Conservation (phyloP, 2,113 vertebrate species). For the Hucho hucho region DNA sequence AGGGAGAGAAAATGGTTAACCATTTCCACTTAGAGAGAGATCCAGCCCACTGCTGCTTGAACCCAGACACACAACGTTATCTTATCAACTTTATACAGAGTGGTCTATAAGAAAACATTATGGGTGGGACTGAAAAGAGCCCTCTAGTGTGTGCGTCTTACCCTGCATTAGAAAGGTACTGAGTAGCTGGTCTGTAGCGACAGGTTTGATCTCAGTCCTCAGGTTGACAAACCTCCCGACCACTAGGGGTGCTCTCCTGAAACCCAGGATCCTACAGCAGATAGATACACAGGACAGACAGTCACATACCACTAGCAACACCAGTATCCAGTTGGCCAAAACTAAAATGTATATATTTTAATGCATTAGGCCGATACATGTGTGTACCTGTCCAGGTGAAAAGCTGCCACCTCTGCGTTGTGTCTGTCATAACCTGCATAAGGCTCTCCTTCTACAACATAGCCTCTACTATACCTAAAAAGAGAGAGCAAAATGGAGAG, state of each 20-base stretch:
- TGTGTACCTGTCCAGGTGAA: constrained; percentile 92
- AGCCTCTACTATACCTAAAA: constrained; percentile 86
- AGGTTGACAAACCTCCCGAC: constrained; percentile 93
- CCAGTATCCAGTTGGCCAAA: too few relatives aligned
- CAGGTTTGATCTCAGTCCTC: constrained; percentile 90
- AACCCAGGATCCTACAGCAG: constrained; percentile 88
- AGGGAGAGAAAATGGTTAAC: neutral
- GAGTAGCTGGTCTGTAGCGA: constrained; percentile 93
- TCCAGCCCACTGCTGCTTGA: too few relatives aligned
- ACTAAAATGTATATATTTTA: too few relatives aligned
- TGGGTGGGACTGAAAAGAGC: too few relatives aligned
- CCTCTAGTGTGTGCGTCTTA: constrained; percentile 55
- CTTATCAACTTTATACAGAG: neutral
- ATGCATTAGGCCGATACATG: too few relatives aligned
- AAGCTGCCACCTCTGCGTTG: constrained; percentile 96
- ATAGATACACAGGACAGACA: neutral
- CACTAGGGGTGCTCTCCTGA: constrained; percentile 92
- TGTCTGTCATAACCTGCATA: constrained; percentile 96
- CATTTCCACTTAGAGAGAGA: neutral
- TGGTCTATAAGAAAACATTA: too few relatives aligned
- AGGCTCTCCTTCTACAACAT: constrained; percentile 93
- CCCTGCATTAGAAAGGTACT: constrained; percentile 92
- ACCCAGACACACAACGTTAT: neutral
- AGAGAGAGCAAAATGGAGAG: neutral
- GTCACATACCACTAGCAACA: neutral